Conservation (phyloP, 2,797 vertebrate species). For the Crocodylus rhombifer region DNA sequence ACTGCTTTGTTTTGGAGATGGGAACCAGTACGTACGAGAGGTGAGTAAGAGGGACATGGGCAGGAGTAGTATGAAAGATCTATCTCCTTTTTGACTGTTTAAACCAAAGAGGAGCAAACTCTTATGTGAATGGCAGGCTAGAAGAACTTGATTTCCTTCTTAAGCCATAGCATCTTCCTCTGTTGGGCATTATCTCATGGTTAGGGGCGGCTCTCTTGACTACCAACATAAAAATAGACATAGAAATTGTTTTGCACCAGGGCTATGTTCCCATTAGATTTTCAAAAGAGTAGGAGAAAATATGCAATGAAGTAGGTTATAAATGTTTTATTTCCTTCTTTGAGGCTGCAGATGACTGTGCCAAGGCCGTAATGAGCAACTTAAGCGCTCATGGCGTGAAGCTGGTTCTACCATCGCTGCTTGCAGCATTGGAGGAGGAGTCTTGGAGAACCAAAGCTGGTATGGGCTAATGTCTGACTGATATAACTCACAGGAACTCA, state of each 20-base stretch:
- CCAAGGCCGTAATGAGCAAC: constrained; percentile 99
- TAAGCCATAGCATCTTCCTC: constrained; percentile 24
- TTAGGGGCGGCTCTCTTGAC: background rate
- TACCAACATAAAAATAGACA: background rate
- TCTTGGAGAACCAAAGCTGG: constrained; percentile 99
- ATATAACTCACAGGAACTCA: background rate
- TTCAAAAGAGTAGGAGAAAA: background rate
- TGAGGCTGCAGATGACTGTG: constrained; percentile 98
- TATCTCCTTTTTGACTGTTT: background rate
- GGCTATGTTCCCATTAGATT: constrained; percentile 3
- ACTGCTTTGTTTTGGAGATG: constrained; percentile 97
- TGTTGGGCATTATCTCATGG: background rate
- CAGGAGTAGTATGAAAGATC: background rate
- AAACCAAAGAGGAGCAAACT: background rate
- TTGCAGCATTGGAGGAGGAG: constrained; percentile 96
- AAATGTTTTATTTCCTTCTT: constrained; percentile 67
- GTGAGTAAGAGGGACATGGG: constrained; percentile 77
- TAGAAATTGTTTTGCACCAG: background rate
- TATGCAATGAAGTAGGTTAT: background rate
- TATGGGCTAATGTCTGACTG: constrained; percentile 60
- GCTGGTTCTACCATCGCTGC: constrained; percentile 94
- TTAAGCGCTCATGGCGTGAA: constrained; percentile 98
- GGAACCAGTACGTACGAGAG: constrained; percentile 98
- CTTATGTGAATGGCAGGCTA: background rate
- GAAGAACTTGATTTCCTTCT: constrained; percentile 4